Percentiles rank a stretch among this genome's conserved stretches.
These are phyloP conservation scores for Patiria miniata DNA, from an alignment of 35 echinoderm and acorn worm genomes.

Conservation along the genomic window DNA sequence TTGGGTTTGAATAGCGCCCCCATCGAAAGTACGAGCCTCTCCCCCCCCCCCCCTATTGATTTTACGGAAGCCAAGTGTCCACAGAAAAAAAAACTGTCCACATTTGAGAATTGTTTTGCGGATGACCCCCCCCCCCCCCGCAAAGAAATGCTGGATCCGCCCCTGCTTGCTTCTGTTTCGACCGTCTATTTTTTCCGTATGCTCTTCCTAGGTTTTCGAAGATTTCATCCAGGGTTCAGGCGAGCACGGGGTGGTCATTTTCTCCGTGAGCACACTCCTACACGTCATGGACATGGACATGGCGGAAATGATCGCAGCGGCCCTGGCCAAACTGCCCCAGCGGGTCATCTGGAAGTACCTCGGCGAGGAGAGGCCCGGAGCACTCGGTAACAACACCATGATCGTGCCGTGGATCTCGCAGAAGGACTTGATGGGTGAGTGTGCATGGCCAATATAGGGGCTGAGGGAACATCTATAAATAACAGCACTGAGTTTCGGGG, in stretches of 20 bases:
- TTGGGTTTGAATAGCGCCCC: no score
- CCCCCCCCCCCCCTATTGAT: no score
- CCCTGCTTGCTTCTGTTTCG: no score
- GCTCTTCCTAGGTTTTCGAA: constrained; percentile 27
- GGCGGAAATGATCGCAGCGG: constrained; percentile 36
- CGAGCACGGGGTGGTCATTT: constrained; percentile 12
- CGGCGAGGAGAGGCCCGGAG: neutral
- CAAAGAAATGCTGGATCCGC: no score
- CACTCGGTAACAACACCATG: constrained; percentile 28
- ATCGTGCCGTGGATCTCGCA: constrained; percentile 40
- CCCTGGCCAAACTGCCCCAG: constrained; percentile 41
- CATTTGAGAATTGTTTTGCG: no score
- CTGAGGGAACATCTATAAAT: neutral
- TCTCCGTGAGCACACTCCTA: constrained; percentile 28
- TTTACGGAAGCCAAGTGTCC: no score
- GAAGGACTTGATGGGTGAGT: constrained; percentile 46
- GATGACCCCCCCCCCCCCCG: no score
- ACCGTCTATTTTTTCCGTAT: neutral
- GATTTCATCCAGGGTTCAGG: constrained; percentile 44
- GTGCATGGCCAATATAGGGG: no score
- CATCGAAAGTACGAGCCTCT: no score
- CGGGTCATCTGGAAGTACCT: constrained; percentile 44
- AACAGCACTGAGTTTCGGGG: neutral
- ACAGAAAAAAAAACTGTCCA: no score
- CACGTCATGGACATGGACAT: constrained; percentile 12